phyloP scores from a whole-genome alignment of 1,140 invertebrate genomes.

The Drosophila willistoni region DNA sequence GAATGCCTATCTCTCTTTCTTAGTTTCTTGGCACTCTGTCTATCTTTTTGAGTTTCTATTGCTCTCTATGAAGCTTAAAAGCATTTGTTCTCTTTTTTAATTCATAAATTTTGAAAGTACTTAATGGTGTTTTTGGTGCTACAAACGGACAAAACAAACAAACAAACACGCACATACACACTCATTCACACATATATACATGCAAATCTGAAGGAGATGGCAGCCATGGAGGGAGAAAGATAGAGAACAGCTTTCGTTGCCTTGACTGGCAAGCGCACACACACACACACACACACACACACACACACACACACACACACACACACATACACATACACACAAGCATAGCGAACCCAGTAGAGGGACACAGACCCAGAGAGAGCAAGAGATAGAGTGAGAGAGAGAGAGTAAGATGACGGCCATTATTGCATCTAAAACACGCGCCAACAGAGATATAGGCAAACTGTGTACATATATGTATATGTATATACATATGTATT shows the following conservation, averaged over 20 bases:
- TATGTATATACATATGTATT: constrained; percentile 2
- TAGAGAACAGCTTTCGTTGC: constrained; percentile 38
- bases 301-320: constrained; percentile 33
- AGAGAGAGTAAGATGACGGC: background rate
- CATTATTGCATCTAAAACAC: background rate
- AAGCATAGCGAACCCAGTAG: constrained; percentile 6
- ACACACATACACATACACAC: constrained; percentile 35
- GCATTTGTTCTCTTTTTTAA: constrained; percentile 6
- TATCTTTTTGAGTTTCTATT: too few species aligned
- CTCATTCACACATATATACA: constrained; percentile 8
- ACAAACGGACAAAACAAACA: background rate
- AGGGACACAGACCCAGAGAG: background rate
- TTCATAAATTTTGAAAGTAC: constrained; percentile 7
- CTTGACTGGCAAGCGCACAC: constrained; percentile 66
- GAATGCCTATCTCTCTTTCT: background rate
- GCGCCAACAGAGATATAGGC: background rate
- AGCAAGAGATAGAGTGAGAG: background rate
- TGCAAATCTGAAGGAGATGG: background rate
- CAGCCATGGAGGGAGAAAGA: constrained; percentile 6
- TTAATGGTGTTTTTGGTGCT: background rate
- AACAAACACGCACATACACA: background rate
- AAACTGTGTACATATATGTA: background rate
- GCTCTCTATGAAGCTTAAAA: background rate
- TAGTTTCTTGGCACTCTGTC: background rate
- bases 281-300: constrained; percentile 24